These are phyloP conservation scores for Tubulanus polymorphus DNA, from an alignment of 2,888 invertebrate genomes.

Conservation along the genomic window DNA sequence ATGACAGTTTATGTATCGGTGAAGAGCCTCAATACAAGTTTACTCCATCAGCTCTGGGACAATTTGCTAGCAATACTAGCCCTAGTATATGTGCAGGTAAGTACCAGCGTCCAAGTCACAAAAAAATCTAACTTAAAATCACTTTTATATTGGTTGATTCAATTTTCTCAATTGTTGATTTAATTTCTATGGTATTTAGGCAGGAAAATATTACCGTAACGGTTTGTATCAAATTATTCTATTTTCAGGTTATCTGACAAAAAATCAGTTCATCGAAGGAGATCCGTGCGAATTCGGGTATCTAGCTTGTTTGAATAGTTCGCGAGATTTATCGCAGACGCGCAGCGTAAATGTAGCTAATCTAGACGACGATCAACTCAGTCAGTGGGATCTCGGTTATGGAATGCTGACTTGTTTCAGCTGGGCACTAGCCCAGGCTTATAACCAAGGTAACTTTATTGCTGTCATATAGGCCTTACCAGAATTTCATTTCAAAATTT, in stretches of 20 bases:
- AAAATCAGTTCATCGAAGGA: conserved; percentile 52
- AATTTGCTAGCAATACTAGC: no score
- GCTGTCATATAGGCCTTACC: neutral
- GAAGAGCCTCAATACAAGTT: no score
- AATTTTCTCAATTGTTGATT: neutral
- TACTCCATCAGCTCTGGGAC: no score
- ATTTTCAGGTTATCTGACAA: conserved; percentile 50
- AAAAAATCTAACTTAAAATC: no score
- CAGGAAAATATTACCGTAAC: neutral
- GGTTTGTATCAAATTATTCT: no score
- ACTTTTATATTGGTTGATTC: neutral
- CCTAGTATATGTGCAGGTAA: no score
- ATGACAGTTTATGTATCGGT: no score
- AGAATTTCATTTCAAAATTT: neutral
- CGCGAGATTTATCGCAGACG: no score
- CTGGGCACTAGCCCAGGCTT: conserved; percentile 59
- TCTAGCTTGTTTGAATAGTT: no score
- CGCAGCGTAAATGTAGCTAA: conserved; percentile 35
- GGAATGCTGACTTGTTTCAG: conserved; percentile 76
- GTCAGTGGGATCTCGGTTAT: conserved; percentile 42
- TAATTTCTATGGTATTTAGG: neutral
- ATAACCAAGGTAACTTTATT: conserved; percentile 38
- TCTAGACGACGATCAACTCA: conserved; percentile 13
- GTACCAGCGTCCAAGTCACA: no score
- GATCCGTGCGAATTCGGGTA: conserved; percentile 73